Evolutionary conservation across 2,888 invertebrate genomes (phyloP).

Genomic region (Eledona agricola): DNA sequence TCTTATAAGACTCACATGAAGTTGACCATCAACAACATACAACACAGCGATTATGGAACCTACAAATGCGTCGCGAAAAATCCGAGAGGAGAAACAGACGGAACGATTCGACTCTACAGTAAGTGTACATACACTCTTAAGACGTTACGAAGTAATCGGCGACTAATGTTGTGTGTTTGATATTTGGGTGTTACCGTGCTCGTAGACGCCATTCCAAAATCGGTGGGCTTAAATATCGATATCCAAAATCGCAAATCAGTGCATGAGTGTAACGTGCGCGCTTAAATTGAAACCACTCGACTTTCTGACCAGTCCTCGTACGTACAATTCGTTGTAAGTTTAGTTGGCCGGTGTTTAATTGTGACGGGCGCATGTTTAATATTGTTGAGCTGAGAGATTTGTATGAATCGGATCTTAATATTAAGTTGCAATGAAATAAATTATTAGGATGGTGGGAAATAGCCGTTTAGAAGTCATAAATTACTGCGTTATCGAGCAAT

Average conservation of each 20-base stretch:
- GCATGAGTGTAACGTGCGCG: too few relatives aligned
- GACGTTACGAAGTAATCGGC: too few relatives aligned
- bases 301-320: background rate
- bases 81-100: slow-evolving; percentile 90
- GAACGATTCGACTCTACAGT: slow-evolving; percentile 89
- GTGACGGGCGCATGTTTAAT: too few relatives aligned
- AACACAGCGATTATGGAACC: slow-evolving; percentile 83
- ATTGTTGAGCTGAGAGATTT: slow-evolving; percentile 14
- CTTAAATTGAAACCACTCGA: slow-evolving; percentile 1
- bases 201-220: too few relatives aligned
- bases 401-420: slow-evolving; percentile 29
- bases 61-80: slow-evolving; percentile 92
- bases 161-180: too few relatives aligned
- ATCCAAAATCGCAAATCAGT: too few relatives aligned
- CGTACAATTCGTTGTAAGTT: background rate
- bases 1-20: slow-evolving; percentile 89
- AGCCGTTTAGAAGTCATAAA: slow-evolving; percentile 54
- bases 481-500: slow-evolving; percentile 50
- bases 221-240: too few relatives aligned
- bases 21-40: slow-evolving; percentile 80
- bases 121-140: too few relatives aligned
- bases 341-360: too few relatives aligned
- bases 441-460: slow-evolving; percentile 53
- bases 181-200: too few relatives aligned
- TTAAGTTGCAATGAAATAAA: slow-evolving; percentile 57